Evolutionary conservation across 1,140 invertebrate species (phyloP).

Genomic region (Zaprionus vittiger): DNA sequence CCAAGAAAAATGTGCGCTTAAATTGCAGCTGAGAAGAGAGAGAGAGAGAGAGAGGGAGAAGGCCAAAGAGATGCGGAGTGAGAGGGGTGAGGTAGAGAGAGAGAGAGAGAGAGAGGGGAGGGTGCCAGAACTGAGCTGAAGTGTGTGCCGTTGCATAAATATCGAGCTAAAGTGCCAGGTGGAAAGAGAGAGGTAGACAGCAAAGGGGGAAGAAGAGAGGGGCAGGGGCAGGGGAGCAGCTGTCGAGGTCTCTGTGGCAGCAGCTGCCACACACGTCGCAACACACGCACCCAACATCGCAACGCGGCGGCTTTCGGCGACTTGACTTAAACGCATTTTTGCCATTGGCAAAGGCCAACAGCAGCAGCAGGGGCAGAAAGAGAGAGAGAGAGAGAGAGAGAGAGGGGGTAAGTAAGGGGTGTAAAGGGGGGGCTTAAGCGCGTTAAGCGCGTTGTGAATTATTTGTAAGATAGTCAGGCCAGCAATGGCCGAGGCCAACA

Average conservation of each 20-base stretch:
- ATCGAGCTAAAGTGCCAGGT: slow-evolving; percentile 77
- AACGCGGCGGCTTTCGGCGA: slow-evolving; percentile 56
- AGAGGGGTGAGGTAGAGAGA: slow-evolving; percentile 14
- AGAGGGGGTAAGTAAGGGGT: slow-evolving; percentile 5
- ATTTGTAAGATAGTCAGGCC: slow-evolving; percentile 58
- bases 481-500: neutral
- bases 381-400: neutral
- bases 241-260: slow-evolving; percentile 52
- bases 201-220: neutral
- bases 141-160: slow-evolving; percentile 81
- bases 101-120: slow-evolving; percentile 5
- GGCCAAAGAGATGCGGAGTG: slow-evolving; percentile 21
- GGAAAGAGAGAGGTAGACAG: slow-evolving; percentile 4
- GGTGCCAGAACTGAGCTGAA: slow-evolving; percentile 44
- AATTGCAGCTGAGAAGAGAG: slow-evolving; percentile 62
- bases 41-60: slow-evolving; percentile 11
- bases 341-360: slow-evolving; percentile 40
- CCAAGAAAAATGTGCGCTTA: slow-evolving; percentile 81
- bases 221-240: slow-evolving; percentile 9
- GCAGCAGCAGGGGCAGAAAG: neutral
- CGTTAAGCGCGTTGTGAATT: slow-evolving; percentile 64
- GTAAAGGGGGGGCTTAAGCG: slow-evolving; percentile 33
- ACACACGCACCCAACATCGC: slow-evolving; percentile 39
- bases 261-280: slow-evolving; percentile 77
- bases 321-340: slow-evolving; percentile 81